Base-by-base conservation (phyloP, 2,888 invertebrate species). In the Noctua comes region DNA sequence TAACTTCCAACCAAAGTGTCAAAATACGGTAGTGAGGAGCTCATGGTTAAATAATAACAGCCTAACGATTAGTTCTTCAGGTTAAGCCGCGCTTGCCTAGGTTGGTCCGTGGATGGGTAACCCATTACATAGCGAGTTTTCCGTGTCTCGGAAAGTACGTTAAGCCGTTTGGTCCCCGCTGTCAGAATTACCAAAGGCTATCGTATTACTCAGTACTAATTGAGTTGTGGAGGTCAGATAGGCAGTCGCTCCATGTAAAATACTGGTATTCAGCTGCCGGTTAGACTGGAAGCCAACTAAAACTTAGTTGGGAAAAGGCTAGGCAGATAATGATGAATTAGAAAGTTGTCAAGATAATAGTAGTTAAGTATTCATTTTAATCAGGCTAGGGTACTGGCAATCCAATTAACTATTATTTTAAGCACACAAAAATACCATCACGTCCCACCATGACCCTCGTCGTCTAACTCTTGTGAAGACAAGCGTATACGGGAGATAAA, bases 401-500 rank as follows among this genome's bases (percentile, higher is more conserved):
- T 57, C n/a, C 57, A n/a, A 46, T n/a, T 18, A 24, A 24, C 1
- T 40, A n/a, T 31, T 21, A 65, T 16, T 57, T 21, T 24, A 48
- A 18, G 13, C 8, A 27, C 0, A 51, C 10, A n/a, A 27, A 40
- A 11, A 48, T 59, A 51, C 13, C 18, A 27, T 2, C 2, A 62
- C 3, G 59, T 40, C n/a, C 43, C 43, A 46, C 16, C 46, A 46
- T 16, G 46, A 46, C 46, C 46, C 46, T 48, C 2, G 59, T 40
- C 21, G 36, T 31, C 43, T 24, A 51, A 46, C 10, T 21, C 7
- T 54, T 36, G 51, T 57, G 13, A 69, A 80, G 59, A 71, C 40
- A 59, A 62, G 48, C 31, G 59, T 74, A 77, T 57, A 76, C 77
- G 76, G 62, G 65, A 24, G 36, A 43, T 68, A 21, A 66, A 27